Conservation (phyloP, 2,797 vertebrate species). For the Tapera naevia region DNA sequence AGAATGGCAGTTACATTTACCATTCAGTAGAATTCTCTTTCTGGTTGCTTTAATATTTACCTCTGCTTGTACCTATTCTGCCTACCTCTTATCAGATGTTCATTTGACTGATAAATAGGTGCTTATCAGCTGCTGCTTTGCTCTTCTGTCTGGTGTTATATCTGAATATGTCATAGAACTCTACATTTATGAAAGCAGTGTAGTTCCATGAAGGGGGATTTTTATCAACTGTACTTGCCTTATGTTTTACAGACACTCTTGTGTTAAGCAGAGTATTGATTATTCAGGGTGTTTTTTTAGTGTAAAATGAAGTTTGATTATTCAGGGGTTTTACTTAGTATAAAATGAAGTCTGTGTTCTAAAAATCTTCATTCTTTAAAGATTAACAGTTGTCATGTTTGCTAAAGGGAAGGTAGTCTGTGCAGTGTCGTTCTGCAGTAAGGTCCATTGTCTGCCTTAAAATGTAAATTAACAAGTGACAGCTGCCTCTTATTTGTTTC, state of each 20-base stretch:
- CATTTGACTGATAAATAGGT: neutral
- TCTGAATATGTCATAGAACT: neutral
- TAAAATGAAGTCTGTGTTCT: neutral
- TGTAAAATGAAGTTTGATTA: neutral
- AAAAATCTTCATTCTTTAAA: neutral
- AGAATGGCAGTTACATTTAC: neutral
- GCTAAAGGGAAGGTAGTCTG: neutral
- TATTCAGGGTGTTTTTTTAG: neutral
- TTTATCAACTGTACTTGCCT: neutral
- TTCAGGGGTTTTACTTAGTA: neutral
- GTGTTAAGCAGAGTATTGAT: neutral
- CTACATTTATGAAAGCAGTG: neutral
- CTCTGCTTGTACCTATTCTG: neutral
- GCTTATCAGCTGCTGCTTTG: neutral
- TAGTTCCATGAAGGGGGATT: neutral
- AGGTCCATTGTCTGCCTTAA: neutral
- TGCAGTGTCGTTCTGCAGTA: neutral
- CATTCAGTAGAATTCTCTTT: neutral
- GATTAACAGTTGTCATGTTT: neutral
- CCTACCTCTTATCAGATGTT: neutral
- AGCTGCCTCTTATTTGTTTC: no score
- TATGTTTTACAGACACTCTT: neutral
- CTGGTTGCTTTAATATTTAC: neutral
- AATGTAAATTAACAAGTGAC: neutral
- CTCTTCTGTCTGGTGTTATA: neutral